A percentile compares a stretch with the other conserved stretches of the same genome.
Conservation (phyloP, 92 coral and sea anemone genomes). For the Epizoanthus rinbou region DNA sequence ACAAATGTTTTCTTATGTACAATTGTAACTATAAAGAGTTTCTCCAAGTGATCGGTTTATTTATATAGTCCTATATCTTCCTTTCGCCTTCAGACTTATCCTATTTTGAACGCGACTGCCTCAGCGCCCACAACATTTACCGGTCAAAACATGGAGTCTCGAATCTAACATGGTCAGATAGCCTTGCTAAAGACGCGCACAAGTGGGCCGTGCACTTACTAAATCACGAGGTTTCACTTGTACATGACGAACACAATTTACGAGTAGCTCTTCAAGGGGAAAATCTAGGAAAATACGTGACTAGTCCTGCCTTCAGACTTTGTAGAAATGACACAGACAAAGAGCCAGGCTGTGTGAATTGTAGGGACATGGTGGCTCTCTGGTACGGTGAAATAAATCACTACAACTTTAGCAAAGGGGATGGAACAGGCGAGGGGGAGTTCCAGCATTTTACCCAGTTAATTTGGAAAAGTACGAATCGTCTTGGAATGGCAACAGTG, state of each 20-base stretch:
- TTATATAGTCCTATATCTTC: too few species aligned
- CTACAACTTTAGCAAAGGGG: neutral
- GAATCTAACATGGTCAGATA: neutral
- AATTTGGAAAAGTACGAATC: neutral
- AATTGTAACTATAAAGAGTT: too few species aligned
- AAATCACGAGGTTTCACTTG: neutral
- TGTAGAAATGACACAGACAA: neutral
- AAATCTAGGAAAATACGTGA: neutral
- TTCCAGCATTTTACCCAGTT: conserved; percentile 1
- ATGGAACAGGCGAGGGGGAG: neutral
- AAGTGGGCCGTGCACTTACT: neutral
- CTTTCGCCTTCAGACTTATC: neutral
- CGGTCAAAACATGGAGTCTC: neutral
- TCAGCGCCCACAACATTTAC: neutral
- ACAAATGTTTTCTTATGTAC: too few species aligned
- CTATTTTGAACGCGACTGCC: neutral
- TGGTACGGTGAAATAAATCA: neutral
- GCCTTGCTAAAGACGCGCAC: neutral
- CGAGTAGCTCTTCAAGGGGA: neutral
- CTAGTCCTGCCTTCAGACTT: neutral
- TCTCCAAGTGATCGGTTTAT: too few species aligned
- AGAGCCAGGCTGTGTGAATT: neutral
- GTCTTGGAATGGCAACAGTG: neutral
- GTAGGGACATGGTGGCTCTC: neutral
- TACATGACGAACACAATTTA: neutral